Percentiles rank a stretch among this genome's conserved stretches.
Evolutionary conservation across 2,888 invertebrate species (phyloP).

Genomic region (Homarus gammarus): DNA sequence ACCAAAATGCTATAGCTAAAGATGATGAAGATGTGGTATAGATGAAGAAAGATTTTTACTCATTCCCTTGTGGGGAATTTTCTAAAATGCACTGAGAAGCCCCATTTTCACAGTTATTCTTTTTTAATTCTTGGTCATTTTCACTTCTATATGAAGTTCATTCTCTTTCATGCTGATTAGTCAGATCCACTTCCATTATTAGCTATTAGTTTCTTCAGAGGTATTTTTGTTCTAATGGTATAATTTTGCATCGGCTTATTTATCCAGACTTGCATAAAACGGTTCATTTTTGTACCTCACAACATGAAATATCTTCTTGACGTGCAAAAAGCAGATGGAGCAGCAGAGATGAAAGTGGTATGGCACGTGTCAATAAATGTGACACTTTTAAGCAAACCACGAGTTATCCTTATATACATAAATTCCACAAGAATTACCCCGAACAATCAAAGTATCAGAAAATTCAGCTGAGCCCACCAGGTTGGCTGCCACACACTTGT

Average conservation of each 20-base stretch:
- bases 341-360: constrained; percentile 33
- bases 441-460: constrained; percentile 80
- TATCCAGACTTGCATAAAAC: constrained; percentile 35
- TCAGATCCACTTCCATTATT: constrained; percentile 11
- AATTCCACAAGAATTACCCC: constrained; percentile 78
- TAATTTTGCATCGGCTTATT: constrained; percentile 10
- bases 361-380: constrained; percentile 37
- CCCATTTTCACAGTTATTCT: constrained; percentile 12
- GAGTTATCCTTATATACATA: neutral
- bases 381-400: neutral
- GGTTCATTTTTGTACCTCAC: constrained; percentile 19
- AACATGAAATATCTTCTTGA: constrained; percentile 20
- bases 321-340: constrained; percentile 52
- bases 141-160: constrained; percentile 31
- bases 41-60: neutral
- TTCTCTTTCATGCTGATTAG: constrained; percentile 51
- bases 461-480: constrained; percentile 79
- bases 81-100: constrained; percentile 35
- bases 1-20: constrained; percentile 46
- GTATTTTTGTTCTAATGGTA: neutral
- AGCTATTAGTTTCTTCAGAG: constrained; percentile 14
- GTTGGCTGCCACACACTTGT: constrained; percentile 82
- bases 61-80: constrained; percentile 1
- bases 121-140: constrained; percentile 13
- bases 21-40: constrained; percentile 5